Percentiles rank a stretch among this genome's conserved stretches.
These are phyloP conservation scores for Apis dorsata DNA, from an alignment of 1,140 invertebrate species.

Conservation along the genomic window DNA sequence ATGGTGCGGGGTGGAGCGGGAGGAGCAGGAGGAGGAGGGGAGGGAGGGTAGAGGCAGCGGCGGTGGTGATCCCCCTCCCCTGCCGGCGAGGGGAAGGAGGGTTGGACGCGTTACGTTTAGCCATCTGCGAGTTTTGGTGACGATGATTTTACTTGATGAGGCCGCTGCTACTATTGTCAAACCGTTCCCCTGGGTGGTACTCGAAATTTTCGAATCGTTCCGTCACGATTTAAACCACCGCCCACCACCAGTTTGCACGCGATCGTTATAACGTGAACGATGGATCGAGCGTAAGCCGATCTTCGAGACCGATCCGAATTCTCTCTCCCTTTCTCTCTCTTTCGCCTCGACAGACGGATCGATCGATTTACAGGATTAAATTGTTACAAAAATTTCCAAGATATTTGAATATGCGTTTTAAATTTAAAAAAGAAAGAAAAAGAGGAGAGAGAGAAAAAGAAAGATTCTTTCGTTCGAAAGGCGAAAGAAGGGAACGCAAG, in stretches of 20 bases:
- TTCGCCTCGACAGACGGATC: too few relatives aligned
- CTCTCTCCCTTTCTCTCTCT: too few relatives aligned
- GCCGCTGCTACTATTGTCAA: constrained; percentile 71
- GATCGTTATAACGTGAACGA: constrained; percentile 16
- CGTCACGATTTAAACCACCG: constrained; percentile 69
- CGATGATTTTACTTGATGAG: constrained; percentile 77
- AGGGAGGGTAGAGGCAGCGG: background rate
- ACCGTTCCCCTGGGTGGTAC: constrained; percentile 67
- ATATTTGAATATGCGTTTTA: too few relatives aligned
- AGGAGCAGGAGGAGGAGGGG: too few relatives aligned
- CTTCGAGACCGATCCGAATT: constrained; percentile 4
- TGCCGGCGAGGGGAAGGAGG: constrained; percentile 50
- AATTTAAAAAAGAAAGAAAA: too few relatives aligned
- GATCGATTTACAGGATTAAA: background rate
- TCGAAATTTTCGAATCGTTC: constrained; percentile 65
- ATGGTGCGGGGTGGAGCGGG: constrained; percentile 17
- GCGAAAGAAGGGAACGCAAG: background rate
- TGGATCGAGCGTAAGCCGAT: constrained; percentile 46
- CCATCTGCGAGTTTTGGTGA: constrained; percentile 75
- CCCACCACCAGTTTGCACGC: constrained; percentile 19
- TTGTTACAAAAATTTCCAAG: too few relatives aligned
- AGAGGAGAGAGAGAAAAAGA: too few relatives aligned
- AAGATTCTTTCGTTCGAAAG: too few relatives aligned
- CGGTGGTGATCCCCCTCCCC: background rate
- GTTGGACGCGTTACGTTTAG: constrained; percentile 61